A percentile compares a stretch with the other conserved stretches of the same genome.
Evolutionary conservation across 2,797 vertebrate genomes (phyloP).

Genomic region (Microhierax caerulescens): DNA sequence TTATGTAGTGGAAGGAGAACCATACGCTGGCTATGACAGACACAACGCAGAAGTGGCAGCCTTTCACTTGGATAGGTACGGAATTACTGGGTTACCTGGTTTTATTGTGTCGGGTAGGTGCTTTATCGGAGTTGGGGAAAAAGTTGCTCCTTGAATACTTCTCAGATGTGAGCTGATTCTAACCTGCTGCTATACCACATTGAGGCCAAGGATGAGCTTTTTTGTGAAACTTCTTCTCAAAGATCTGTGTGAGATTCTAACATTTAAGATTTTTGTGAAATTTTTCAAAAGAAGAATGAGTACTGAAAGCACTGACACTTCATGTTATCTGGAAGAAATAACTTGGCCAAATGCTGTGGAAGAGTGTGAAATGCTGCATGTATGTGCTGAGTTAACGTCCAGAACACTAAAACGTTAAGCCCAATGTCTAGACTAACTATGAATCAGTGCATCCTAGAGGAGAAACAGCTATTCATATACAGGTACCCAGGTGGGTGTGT

Average conservation of each 20-base stretch:
- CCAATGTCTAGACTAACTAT: neutral
- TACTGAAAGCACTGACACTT: neutral
- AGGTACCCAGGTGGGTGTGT: neutral
- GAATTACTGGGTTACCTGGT: neutral
- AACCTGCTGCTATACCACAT: neutral
- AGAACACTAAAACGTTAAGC: neutral
- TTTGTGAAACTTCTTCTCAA: neutral
- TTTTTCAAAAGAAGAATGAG: neutral
- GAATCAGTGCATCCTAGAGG: neutral
- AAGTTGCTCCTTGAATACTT: neutral
- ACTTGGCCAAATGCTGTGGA: neutral
- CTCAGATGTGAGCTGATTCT: neutral
- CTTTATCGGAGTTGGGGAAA: neutral
- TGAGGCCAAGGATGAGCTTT: neutral
- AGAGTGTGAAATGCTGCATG: neutral
- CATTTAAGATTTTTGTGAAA: neutral
- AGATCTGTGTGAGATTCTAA: neutral
- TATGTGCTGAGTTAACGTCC: neutral
- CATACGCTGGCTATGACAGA: constrained; percentile 94
- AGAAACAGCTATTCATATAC: neutral
- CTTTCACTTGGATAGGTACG: constrained; percentile 95
- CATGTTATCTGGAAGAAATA: neutral
- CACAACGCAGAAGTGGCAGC: constrained; percentile 98
- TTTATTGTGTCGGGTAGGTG: neutral
- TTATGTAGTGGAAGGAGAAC: constrained; percentile 93